These are phyloP conservation scores for Brachypodius melanocephalos DNA, from an alignment of 2,113 vertebrate species.

Conservation along the genomic window DNA sequence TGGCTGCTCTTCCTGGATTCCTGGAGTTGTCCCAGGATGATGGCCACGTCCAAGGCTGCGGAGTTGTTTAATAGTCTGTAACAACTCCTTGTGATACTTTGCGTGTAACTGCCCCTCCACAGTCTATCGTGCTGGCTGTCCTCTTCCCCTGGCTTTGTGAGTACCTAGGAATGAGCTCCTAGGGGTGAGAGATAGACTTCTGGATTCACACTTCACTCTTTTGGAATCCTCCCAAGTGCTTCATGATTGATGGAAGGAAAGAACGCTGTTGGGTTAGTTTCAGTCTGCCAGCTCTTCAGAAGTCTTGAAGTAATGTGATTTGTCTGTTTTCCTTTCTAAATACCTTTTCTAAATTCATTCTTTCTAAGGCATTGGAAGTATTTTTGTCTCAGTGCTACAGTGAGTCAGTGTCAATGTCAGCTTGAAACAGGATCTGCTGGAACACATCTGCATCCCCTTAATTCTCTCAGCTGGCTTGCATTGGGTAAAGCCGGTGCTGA, in stretches of 20 bases:
- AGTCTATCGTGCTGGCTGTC: neutral
- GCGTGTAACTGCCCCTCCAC: neutral
- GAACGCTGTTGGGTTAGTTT: neutral
- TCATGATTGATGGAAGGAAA: neutral
- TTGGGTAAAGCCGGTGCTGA: neutral
- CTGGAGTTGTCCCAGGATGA: neutral
- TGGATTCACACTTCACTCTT: neutral
- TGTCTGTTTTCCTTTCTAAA: neutral
- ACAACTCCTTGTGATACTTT: fast-evolving
- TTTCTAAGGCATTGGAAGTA: neutral
- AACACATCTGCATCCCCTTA: neutral
- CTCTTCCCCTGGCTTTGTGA: neutral
- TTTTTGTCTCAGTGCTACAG: neutral
- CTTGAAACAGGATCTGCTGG: neutral
- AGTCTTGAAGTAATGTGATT: neutral
- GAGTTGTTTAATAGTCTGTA: neutral
- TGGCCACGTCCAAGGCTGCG: neutral
- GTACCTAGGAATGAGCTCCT: neutral
- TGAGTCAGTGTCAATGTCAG: neutral
- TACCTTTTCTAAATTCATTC: neutral
- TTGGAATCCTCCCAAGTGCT: neutral
- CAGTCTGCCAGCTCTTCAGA: neutral
- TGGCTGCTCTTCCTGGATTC: neutral
- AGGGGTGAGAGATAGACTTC: neutral
- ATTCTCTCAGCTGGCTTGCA: neutral